phyloP scores from a whole-genome alignment of 2,888 invertebrate species.

The Nudaria mundana region DNA sequence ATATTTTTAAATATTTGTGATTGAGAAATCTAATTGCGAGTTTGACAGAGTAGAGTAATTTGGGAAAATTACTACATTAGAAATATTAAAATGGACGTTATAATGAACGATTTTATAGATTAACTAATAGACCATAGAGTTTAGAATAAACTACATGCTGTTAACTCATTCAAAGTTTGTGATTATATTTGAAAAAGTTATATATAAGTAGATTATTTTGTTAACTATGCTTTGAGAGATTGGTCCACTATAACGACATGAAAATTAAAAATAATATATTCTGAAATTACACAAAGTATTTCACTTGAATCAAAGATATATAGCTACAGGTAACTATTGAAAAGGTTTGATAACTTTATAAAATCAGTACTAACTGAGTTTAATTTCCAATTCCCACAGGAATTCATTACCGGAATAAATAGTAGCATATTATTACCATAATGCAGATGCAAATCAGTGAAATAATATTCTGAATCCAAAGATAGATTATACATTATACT shows the following conservation, averaged over 20 bases:
- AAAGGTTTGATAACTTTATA: too few species aligned
- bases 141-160: constrained; percentile 29
- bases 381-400: too few species aligned
- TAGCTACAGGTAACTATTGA: too few species aligned
- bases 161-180: constrained; percentile 16
- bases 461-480: too few species aligned
- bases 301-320: too few species aligned
- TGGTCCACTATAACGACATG: constrained; percentile 19
- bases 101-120: constrained; percentile 22
- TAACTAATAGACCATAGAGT: constrained; percentile 24
- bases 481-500: too few species aligned
- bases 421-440: too few species aligned
- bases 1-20: background rate
- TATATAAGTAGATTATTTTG: constrained; percentile 8
- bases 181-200: too few species aligned
- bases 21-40: constrained; percentile 1
- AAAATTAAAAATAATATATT: background rate
- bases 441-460: too few species aligned
- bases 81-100: constrained; percentile 18
- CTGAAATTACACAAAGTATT: too few species aligned
- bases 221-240: constrained; percentile 5
- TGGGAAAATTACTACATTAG: constrained; percentile 12
- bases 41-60: constrained; percentile 7
- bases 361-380: too few species aligned
- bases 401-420: too few species aligned